A percentile compares a stretch with the other conserved stretches of the same genome.
phyloP scores from a whole-genome alignment of 2,888 invertebrate genomes.

The Anagyrus pseudococci region DNA sequence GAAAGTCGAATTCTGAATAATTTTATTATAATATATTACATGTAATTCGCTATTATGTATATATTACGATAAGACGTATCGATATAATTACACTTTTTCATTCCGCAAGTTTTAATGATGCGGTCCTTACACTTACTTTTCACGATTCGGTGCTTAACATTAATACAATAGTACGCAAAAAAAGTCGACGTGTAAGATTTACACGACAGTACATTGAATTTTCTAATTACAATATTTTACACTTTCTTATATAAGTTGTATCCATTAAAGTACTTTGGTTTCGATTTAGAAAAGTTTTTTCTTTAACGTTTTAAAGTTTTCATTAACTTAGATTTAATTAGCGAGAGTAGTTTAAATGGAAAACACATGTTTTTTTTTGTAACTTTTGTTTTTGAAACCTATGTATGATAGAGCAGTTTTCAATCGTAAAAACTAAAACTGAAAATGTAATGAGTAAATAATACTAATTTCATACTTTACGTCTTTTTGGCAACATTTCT shows the following conservation, averaged over 20 bases:
- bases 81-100: slow-evolving; percentile 37
- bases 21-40: slow-evolving; percentile 51
- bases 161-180: slow-evolving; percentile 22
- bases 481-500: no score
- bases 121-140: slow-evolving; percentile 20
- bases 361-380: no score
- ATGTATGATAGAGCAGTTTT: no score
- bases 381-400: no score
- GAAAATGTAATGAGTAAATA: no score
- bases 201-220: slow-evolving; percentile 51
- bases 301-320: no score
- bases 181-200: slow-evolving; percentile 39
- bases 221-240: slow-evolving; percentile 61
- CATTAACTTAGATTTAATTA: no score
- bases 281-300: slow-evolving; percentile 24
- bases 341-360: no score
- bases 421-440: no score
- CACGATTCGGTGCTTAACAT: slow-evolving; percentile 24
- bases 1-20: slow-evolving; percentile 27
- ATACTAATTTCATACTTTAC: no score
- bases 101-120: slow-evolving; percentile 22
- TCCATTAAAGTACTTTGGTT: slow-evolving; percentile 33
- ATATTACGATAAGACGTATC: slow-evolving; percentile 43
- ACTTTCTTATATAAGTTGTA: slow-evolving; percentile 40
- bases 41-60: slow-evolving; percentile 52